These are phyloP conservation scores for Manduca sexta DNA, from an alignment of 1,140 invertebrate species.

Conservation along the genomic window DNA sequence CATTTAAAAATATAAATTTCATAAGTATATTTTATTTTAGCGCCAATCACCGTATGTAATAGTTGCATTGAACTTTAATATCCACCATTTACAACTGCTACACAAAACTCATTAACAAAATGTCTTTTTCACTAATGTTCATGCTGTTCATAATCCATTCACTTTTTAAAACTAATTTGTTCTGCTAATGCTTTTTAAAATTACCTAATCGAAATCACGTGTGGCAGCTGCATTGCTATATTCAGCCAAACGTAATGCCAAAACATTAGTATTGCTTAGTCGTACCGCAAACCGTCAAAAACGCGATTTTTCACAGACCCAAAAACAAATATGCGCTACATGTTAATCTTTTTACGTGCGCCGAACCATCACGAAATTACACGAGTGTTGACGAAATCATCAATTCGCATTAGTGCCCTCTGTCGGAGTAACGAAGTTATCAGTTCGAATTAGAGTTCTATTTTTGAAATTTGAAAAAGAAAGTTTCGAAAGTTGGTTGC, in stretches of 20 bases:
- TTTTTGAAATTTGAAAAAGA: conserved; percentile 39
- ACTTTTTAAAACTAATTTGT: conserved; percentile 30
- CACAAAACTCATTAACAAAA: too few species aligned
- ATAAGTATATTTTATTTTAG: too few species aligned
- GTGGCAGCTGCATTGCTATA: conserved; percentile 49
- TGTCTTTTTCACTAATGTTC: too few species aligned
- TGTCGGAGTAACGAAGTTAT: conserved; percentile 26
- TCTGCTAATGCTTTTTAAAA: conserved; percentile 26
- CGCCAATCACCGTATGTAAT: too few species aligned
- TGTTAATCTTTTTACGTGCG: conserved; percentile 40
- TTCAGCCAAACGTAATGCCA: conserved; percentile 52
- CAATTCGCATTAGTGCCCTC: conserved; percentile 48
- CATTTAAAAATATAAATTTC: too few species aligned
- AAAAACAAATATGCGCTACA: conserved; percentile 59
- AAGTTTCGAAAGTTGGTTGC: conserved; percentile 29
- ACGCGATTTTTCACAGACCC: conserved; percentile 64
- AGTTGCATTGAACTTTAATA: too few species aligned
- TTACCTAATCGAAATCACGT: conserved; percentile 38
- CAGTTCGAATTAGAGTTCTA: conserved; percentile 48
- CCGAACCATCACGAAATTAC: not conserved
- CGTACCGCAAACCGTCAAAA: conserved; percentile 56
- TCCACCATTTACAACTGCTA: too few species aligned
- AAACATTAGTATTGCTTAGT: conserved; percentile 63
- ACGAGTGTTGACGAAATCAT: conserved; percentile 15
- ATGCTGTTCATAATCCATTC: not conserved